Percentiles rank a stretch among this genome's conserved stretches.
These are phyloP conservation scores for Drosophila borealis DNA, from an alignment of 2,888 invertebrate genomes.

Conservation along the genomic window DNA sequence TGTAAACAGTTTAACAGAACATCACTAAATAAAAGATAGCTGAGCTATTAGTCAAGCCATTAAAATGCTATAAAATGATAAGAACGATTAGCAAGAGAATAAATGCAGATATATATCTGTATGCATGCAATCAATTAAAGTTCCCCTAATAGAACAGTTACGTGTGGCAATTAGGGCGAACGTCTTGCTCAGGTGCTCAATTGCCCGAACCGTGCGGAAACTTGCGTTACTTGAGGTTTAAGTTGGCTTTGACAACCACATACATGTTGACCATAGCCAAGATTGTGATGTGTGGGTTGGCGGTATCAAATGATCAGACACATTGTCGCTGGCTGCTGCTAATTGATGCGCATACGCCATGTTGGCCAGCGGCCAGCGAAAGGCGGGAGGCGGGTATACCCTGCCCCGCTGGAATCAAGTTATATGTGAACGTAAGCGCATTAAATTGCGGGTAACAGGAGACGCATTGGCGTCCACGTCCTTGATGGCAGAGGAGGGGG, in stretches of 20 bases:
- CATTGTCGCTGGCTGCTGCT: constrained; percentile 1
- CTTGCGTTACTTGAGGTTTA: constrained; percentile 2
- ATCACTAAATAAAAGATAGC: no score
- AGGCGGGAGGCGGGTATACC: not conserved
- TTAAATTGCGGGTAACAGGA: constrained; percentile 61
- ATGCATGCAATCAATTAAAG: constrained; percentile 23
- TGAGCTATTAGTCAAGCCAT: no score
- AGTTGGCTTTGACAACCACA: constrained; percentile 6
- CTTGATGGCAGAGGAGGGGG: constrained; percentile 3
- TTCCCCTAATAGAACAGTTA: constrained; percentile 18
- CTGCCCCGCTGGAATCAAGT: constrained; percentile 35
- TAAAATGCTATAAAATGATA: no score
- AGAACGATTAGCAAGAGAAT: no score
- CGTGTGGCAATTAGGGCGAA: constrained; percentile 7
- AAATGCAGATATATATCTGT: not conserved
- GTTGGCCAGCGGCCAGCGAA: not conserved
- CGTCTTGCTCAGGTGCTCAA: constrained; percentile 5
- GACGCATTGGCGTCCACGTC: constrained; percentile 5
- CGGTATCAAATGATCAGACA: not conserved
- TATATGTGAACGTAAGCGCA: constrained; percentile 45
- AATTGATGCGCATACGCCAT: constrained; percentile 39
- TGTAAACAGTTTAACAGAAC: no score
- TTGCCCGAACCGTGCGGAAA: constrained; percentile 1
- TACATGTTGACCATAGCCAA: not conserved
- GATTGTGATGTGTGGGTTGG: not conserved